phyloP scores from a whole-genome alignment of 2,113 vertebrate species.

The Laticauda laticaudata region DNA sequence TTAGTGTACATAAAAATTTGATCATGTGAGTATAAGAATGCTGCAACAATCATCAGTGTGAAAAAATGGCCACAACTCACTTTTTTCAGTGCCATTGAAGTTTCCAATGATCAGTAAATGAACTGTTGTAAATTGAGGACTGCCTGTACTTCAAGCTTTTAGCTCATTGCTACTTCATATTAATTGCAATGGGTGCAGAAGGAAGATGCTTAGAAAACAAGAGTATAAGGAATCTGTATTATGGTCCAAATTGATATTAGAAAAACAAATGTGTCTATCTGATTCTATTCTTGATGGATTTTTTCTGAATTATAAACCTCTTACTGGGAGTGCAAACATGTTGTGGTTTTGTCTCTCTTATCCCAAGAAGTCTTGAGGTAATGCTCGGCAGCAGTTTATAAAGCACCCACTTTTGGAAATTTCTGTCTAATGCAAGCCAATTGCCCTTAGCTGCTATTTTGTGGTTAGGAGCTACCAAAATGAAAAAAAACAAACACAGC shows the following conservation, averaged over 20 bases:
- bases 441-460: background rate
- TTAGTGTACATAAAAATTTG: background rate
- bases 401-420: background rate
- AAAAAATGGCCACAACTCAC: background rate
- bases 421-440: background rate
- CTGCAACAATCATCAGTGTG: background rate
- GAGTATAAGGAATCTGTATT: background rate
- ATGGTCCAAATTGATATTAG: background rate
- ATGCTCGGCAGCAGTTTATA: background rate
- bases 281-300: background rate
- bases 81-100: background rate
- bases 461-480: background rate
- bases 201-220: fast-evolving
- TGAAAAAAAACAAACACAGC: background rate
- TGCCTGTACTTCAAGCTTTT: background rate
- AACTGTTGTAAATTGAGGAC: background rate
- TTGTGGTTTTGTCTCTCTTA: background rate
- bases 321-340: background rate
- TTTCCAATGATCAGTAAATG: background rate
- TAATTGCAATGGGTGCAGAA: background rate
- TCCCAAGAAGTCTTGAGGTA: background rate
- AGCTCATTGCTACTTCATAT: background rate
- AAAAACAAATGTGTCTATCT: background rate
- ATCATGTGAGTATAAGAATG: background rate
- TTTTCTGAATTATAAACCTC: background rate